Base-by-base conservation (phyloP, 1,140 invertebrate genomes). In the Drosophila teissieri region DNA sequence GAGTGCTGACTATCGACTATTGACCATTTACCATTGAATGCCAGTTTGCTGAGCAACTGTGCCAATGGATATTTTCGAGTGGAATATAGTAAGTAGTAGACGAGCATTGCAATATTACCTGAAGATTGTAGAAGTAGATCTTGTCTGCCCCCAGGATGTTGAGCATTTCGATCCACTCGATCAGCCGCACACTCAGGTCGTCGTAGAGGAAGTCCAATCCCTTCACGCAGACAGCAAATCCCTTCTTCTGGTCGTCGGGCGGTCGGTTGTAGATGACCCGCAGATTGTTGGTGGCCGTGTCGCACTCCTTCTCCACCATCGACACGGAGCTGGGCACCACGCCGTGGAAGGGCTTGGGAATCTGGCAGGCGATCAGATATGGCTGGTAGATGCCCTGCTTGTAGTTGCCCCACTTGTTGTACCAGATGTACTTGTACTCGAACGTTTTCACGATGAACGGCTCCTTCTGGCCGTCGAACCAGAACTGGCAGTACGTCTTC, bases 91-190 rank as follows among this genome's bases (percentile, higher is more conserved):
- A 22, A 22, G 22, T 22, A 3, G 22, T n/a, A n/a, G n/a, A n/a
- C n/a, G n/a, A n/a, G n/a, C n/a, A 19, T 48, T 27, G 3, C 3
- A 4, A 15, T 10, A n/a, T 52, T 14, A 68, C 64, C 46, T 97
- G 96, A 11, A 98, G 93, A 78, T 98, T 95, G 88, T 99, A 99
- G 76, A 99, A 96, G 91, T 97, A 98, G 49, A 99, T 95, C 91
- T 98, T 98, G 86, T 98, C 96, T 0, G 97, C 98, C 2, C 98
- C 98, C 6, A 99, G 93, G 5, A 98, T 94, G 22, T 94, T 94
- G 1, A 99, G 93, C 40, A 98, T 93, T 92, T 98, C 97, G 65
- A 99, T 96, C 98, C 98, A 99, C 92, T 99, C 98, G n/a, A 98
- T 95, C 5, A 99, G 93, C 12, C 97, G 93, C 0, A 98, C 96